Evolutionary conservation across 2,113 vertebrate species (phyloP).

Genomic region (Haplochromis burtoni): DNA sequence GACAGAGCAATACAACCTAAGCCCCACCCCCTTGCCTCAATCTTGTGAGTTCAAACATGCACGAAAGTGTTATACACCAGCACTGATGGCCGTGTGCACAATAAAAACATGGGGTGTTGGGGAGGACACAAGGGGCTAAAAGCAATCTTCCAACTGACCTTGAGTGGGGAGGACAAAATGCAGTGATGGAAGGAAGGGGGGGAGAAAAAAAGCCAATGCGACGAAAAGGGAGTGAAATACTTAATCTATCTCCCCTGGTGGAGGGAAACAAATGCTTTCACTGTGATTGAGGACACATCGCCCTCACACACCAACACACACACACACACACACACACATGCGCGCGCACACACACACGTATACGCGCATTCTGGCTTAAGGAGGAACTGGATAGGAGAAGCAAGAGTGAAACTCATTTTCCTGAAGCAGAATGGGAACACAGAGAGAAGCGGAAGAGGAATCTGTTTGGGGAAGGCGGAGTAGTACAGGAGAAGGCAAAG

Average conservation of each 20-base stretch:
- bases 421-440: neutral
- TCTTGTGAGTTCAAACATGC: conserved; percentile 14
- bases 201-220: neutral
- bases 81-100: conserved; percentile 19
- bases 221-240: conserved; percentile 61
- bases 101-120: conserved; percentile 33
- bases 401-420: conserved; percentile 32
- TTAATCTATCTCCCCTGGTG: conserved; percentile 58
- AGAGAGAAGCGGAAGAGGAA: neutral
- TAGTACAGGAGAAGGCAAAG: neutral
- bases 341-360: neutral
- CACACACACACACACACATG: neutral
- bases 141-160: conserved; percentile 70
- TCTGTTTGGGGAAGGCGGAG: neutral
- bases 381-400: neutral
- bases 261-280: conserved; percentile 60
- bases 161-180: conserved; percentile 58
- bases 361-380: neutral
- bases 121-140: conserved; percentile 64
- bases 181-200: neutral
- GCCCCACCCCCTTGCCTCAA: neutral
- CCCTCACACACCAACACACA: conserved; percentile 27
- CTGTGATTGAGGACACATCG: conserved; percentile 55
- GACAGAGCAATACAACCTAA: conserved; percentile 12
- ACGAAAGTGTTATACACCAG: conserved; percentile 9